Base-by-base conservation (phyloP, 64 coral and sea anemone genomes). In the Porites australiensis region DNA sequence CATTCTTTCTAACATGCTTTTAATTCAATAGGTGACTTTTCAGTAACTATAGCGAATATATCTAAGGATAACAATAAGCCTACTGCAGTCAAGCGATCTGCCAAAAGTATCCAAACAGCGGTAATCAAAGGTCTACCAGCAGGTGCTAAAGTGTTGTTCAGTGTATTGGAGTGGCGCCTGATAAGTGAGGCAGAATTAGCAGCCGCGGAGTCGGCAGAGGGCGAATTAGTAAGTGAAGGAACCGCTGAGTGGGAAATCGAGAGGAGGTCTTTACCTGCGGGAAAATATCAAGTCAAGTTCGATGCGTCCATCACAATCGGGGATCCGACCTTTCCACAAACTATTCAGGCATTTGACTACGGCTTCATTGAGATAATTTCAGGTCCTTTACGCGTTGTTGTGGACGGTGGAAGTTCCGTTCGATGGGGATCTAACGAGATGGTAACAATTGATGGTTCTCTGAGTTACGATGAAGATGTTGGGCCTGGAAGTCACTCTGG, bases 221-320 rank as follows among this genome's bases (percentile, higher is more conserved):
- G 73, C 4, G 50, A 44, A 13, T 76, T 76, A 52, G 46, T 50
- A 50, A 76, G 73, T 51, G 45, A 76, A 76, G 73, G 73, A n/a
- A 76, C 73, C 5, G 50, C 37, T 18, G 45, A 76, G 15, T 76
- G 73, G 73, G n/a, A 44, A 11, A 76, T 76, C 16, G 50, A 76
- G 4, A 76, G 46, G 73, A 48, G 73, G 18, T 76, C 73, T 6
- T 50, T 76, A 49, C 44, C 7, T 50, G 73, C 46, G 46, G 73
- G 73, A 4, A 51, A 50, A 44, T 76, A 76, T 18, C 73, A 76
- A 76, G 13, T 76, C 13, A 50, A 76, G 48, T 76, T 76, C 14
- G n/a, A 13, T 50, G 73, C 73, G 49, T 76, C 46, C 0, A 46
- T 46, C 73, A 76, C 10, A 76, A 14, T 76, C 4, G 73, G 73